Conservation (phyloP, 2,888 invertebrate genomes). For the Endomychus coccineus region DNA sequence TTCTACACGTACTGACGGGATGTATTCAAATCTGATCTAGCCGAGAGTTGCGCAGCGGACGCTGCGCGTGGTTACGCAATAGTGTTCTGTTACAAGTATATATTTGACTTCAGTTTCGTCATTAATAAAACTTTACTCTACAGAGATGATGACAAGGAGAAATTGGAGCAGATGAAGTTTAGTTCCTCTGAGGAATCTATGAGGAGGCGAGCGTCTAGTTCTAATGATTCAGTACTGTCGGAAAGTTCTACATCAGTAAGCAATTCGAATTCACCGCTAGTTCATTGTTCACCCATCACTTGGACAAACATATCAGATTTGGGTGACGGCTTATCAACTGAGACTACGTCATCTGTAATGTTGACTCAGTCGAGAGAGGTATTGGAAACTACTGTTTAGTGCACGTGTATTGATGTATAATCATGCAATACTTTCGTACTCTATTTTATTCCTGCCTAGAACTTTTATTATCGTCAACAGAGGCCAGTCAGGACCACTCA, state of each 20-base stretch:
- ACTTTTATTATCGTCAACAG: too few relatives aligned
- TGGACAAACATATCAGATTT: constrained; percentile 41
- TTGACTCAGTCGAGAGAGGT: constrained; percentile 49
- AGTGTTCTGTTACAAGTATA: too few relatives aligned
- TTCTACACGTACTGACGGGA: too few relatives aligned
- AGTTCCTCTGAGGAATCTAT: constrained; percentile 56
- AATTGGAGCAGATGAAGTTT: constrained; percentile 51
- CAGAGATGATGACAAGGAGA: constrained; percentile 60
- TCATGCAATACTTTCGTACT: too few relatives aligned
- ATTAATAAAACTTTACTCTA: too few relatives aligned
- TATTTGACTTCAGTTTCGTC: too few relatives aligned
- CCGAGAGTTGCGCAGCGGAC: too few relatives aligned
- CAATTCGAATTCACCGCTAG: constrained; percentile 33
- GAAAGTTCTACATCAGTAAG: constrained; percentile 43
- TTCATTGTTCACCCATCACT: constrained; percentile 39
- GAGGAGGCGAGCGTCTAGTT: constrained; percentile 53
- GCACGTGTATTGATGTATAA: constrained; percentile 15
- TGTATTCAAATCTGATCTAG: too few relatives aligned
- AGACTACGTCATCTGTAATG: constrained; percentile 28
- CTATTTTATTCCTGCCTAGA: too few relatives aligned
- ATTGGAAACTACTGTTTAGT: constrained; percentile 62
- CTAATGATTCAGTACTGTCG: constrained; percentile 52
- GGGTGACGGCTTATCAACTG: constrained; percentile 37
- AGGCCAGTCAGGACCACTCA: too few relatives aligned
- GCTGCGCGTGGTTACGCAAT: too few relatives aligned